Base-by-base conservation (phyloP, 37 sponge, comb jelly and placozoan species). In the Halichondria panicea region DNA sequence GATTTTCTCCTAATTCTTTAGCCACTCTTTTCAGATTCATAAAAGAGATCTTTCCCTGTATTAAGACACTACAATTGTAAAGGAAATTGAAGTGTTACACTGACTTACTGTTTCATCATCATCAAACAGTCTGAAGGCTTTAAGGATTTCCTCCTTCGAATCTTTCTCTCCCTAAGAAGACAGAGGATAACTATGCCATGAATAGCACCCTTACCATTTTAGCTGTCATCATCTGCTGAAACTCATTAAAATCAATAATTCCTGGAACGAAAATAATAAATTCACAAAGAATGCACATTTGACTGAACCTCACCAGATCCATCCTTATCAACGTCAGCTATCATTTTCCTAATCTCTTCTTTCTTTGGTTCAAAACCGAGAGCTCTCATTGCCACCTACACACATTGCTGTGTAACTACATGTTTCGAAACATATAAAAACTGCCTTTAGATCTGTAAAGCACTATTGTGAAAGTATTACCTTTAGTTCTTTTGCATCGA, bases 351-450 rank as follows among this genome's bases (percentile, higher is more conserved):
- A 31, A 98, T 98, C 78, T 98, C 99, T 59, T 98, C 99, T 62
- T 95, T 95, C 88, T 98, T 98, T 33, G 99, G 99, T 76, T 98
- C 99, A 81, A 98, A 98, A 12, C 99, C 96, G 18, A 95, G 81
- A 6, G 95, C 98, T 64, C 93, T 56, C 95, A 94, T 97, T 15
- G 97, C 94, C 41, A 96, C 97, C 97, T 96, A 56, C 27, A 12
- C 19, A 33, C 55, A 48, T 64, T 44, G 3, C 41, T 5, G 43
- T 6, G 12, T 44, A 5, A 19, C 41, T 21, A 58, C 60, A 58
- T 58, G 27, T 22, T 58, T 11, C n/a, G n/a, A 25, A 6, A 58
- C 19, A 58, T 58, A 58, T 13, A 48, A 13, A 13, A 48, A 48
- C 13, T 48, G 9, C 9, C 9, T 18, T 18, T 9, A 9, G 28